A percentile compares a stretch with the other conserved stretches of the same genome.
These are phyloP conservation scores for Mayetiola destructor DNA, from an alignment of 2,888 invertebrate genomes.

Conservation along the genomic window DNA sequence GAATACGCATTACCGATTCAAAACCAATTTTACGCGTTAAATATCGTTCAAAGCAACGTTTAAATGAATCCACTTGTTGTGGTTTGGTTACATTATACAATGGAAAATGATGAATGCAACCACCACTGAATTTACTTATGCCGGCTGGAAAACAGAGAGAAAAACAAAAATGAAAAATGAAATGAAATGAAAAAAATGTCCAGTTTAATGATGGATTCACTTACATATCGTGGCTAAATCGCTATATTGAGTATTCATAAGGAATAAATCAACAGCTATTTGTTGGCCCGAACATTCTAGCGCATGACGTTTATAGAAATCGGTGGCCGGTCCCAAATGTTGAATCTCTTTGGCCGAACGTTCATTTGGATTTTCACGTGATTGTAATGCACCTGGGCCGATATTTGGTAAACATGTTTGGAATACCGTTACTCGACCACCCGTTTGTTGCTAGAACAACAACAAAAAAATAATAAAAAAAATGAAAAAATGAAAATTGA, in stretches of 20 bases:
- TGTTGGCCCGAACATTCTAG: constrained; percentile 94
- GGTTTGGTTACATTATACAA: constrained; percentile 60
- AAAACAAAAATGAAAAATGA: background rate
- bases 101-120: constrained; percentile 84
- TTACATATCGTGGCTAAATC: constrained; percentile 87
- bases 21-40: constrained; percentile 94
- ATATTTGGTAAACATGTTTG: constrained; percentile 75
- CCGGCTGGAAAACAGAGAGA: constrained; percentile 46
- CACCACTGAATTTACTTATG: constrained; percentile 89
- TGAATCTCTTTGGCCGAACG: constrained; percentile 67
- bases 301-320: constrained; percentile 93
- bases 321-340: constrained; percentile 86
- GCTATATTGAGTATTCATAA: constrained; percentile 82
- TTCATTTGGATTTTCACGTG: constrained; percentile 77
- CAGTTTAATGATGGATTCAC: constrained; percentile 27
- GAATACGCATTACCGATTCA: constrained; percentile 94
- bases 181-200: background rate
- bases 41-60: constrained; percentile 69
- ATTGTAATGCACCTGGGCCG: constrained; percentile 76
- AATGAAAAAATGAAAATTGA: background rate
- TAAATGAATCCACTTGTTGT: constrained; percentile 58
- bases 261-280: constrained; percentile 88
- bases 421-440: constrained; percentile 90
- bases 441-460: constrained; percentile 57
- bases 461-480: constrained; percentile 16